Percentiles rank a stretch among this genome's conserved stretches.
These are phyloP conservation scores for Neoascia interrupta DNA, from an alignment of 2,888 invertebrate species.

Conservation along the genomic window DNA sequence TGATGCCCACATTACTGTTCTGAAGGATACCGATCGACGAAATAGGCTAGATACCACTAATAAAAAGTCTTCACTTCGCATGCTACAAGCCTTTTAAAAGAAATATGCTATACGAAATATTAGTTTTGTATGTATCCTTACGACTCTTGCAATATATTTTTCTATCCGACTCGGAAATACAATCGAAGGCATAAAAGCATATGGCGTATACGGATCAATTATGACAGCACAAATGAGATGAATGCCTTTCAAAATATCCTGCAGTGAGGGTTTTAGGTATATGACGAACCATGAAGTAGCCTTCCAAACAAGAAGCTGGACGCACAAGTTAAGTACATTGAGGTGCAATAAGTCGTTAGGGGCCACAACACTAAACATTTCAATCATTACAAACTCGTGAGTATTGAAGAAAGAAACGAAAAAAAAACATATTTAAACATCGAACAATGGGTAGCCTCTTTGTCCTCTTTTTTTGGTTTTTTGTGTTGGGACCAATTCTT, in stretches of 20 bases:
- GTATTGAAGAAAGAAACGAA: background rate
- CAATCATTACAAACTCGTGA: slow-evolving; percentile 44
- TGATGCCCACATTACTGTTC: too few relatives aligned
- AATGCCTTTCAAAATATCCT: background rate
- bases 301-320: too few relatives aligned
- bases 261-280: background rate
- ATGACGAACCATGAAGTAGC: background rate
- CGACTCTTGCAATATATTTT: too few relatives aligned
- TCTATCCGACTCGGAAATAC: too few relatives aligned
- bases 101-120: too few relatives aligned
- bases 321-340: too few relatives aligned
- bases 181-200: too few relatives aligned
- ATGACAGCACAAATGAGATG: background rate
- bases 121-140: too few relatives aligned
- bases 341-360: slow-evolving; percentile 44
- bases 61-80: too few relatives aligned
- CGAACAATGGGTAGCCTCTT: slow-evolving; percentile 4
- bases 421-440: background rate
- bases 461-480: background rate
- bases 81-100: too few relatives aligned
- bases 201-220: slow-evolving; percentile 13
- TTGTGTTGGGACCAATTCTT: slow-evolving; percentile 10
- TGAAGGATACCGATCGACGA: too few relatives aligned
- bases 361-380: slow-evolving; percentile 38
- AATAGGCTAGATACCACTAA: too few relatives aligned